Conservation (phyloP, 2,888 invertebrate genomes). For the Prenolepis imparis region DNA sequence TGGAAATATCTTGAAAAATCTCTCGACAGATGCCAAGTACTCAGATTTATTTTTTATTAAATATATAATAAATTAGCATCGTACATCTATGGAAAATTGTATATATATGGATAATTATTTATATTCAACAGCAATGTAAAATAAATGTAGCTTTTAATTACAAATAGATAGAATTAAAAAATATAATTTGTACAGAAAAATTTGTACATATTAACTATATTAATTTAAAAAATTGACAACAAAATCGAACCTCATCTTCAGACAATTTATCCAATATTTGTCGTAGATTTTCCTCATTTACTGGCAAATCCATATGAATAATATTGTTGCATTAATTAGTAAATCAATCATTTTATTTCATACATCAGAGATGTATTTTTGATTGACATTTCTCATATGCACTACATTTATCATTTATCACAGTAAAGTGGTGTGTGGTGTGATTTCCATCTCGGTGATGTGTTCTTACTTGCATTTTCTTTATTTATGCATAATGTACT, state of each 20-base stretch:
- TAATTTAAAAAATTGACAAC: conserved; percentile 16
- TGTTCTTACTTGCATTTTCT: background rate
- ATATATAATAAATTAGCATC: background rate
- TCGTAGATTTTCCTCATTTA: conserved; percentile 79
- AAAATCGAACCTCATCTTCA: conserved; percentile 79
- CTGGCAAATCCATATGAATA: conserved; percentile 72
- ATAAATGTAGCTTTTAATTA: background rate
- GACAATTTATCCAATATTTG: conserved; percentile 79
- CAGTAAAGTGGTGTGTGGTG: too few relatives aligned
- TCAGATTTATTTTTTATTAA: conserved; percentile 86
- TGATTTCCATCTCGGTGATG: too few relatives aligned
- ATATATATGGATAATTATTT: background rate
- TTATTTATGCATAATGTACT: too few relatives aligned
- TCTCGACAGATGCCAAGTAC: conserved; percentile 95
- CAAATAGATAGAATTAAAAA: background rate
- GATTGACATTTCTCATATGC: background rate
- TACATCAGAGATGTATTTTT: background rate
- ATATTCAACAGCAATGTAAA: background rate
- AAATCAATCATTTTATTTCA: background rate
- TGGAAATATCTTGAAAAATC: conserved; percentile 99
- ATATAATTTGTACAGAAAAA: background rate
- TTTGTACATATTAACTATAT: background rate
- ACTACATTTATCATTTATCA: background rate
- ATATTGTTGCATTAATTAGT: background rate
- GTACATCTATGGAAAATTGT: background rate